These are phyloP conservation scores for Albula glossodonta DNA, from an alignment of 2,113 vertebrate genomes.

Conservation along the genomic window DNA sequence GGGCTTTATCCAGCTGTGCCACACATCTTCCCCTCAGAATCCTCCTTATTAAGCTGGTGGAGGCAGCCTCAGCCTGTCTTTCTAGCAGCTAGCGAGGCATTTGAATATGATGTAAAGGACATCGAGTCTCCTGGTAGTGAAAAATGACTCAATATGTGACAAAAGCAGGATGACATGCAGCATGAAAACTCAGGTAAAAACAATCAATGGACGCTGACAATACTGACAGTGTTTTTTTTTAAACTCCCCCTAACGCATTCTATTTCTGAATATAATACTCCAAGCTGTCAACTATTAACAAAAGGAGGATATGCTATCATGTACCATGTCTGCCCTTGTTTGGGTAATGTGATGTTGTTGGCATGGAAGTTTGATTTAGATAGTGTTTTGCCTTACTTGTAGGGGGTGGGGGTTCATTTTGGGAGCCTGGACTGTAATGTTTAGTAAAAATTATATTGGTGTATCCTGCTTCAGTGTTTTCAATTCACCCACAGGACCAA, in stretches of 20 bases:
- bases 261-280: slow-evolving; percentile 30
- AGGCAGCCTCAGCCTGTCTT: neutral
- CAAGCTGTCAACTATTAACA: slow-evolving; percentile 53
- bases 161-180: neutral
- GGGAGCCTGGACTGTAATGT: neutral
- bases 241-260: neutral
- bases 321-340: slow-evolving; percentile 44
- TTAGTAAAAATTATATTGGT: neutral
- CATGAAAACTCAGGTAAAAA: neutral
- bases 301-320: slow-evolving; percentile 33
- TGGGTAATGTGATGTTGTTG: slow-evolving; percentile 30
- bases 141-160: neutral
- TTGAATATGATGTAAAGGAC: slow-evolving; percentile 42
- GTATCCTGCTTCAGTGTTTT: neutral
- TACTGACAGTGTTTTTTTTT: slow-evolving; percentile 34
- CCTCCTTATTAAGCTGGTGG: slow-evolving; percentile 28
- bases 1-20: slow-evolving; percentile 36
- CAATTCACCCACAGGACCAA: neutral
- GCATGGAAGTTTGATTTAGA: slow-evolving; percentile 16
- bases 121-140: slow-evolving; percentile 17
- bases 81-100: slow-evolving; percentile 43
- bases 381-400: neutral
- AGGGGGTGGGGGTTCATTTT: neutral
- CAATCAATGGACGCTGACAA: slow-evolving; percentile 22
- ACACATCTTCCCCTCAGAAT: slow-evolving; percentile 43